Conservation (phyloP, 2,797 vertebrate species). For the Coregonus suidteri region DNA sequence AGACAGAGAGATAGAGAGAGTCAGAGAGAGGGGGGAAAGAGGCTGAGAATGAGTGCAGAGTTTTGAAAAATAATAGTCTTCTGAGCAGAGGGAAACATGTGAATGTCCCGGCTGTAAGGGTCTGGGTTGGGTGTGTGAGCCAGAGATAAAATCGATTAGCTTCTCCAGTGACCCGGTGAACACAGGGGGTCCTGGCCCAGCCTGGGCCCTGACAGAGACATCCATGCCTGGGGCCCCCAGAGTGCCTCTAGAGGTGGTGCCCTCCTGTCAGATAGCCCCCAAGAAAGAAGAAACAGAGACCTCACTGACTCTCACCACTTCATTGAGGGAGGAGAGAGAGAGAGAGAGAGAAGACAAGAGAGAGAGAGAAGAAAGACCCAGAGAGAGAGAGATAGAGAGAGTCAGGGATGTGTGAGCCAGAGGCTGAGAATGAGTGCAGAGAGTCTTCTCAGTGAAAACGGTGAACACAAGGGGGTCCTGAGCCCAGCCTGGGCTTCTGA, state of each 20-base stretch:
- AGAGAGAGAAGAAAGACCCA: too few species aligned
- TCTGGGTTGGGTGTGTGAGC: slow-evolving; percentile 59
- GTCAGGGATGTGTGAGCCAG: too few species aligned
- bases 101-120: slow-evolving; percentile 60
- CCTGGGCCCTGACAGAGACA: slow-evolving; percentile 74
- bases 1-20: background rate
- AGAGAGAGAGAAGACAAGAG: too few species aligned
- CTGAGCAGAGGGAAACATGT: slow-evolving; percentile 49
- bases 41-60: background rate
- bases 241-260: slow-evolving; percentile 60
- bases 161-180: slow-evolving; percentile 77
- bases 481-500: slow-evolving; percentile 66
- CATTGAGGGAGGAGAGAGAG: too few species aligned
- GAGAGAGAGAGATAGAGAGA: too few species aligned
- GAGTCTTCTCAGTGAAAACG: too few species aligned
- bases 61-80: slow-evolving; percentile 55
- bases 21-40: background rate
- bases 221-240: slow-evolving; percentile 63
- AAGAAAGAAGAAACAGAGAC: slow-evolving; percentile 70
- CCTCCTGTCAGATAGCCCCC: too few species aligned
- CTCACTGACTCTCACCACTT: slow-evolving; percentile 57
- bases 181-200: slow-evolving; percentile 49
- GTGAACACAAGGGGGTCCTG: slow-evolving; percentile 57
- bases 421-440: too few species aligned
- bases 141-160: slow-evolving; percentile 82